A percentile compares a stretch with the other conserved stretches of the same genome.
Evolutionary conservation across 1,140 invertebrate species (phyloP).

Genomic region (Pogonomyrmex californicus): DNA sequence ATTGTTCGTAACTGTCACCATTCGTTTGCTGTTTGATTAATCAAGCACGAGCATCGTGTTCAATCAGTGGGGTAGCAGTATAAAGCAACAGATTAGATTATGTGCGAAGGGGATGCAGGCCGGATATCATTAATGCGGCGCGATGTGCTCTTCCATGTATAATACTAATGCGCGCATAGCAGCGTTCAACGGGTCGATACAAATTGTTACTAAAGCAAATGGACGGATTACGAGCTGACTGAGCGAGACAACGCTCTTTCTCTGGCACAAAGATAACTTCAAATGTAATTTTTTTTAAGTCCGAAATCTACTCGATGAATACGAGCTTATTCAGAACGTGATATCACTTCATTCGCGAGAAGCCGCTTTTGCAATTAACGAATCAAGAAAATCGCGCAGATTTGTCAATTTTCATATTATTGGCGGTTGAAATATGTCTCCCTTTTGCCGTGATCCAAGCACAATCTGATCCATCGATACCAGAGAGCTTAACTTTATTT

Average conservation of each 20-base stretch:
- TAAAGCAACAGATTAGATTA: conserved; percentile 10
- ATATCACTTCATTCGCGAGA: neutral
- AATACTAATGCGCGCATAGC: conserved; percentile 52
- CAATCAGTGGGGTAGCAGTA: neutral
- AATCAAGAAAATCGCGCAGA: neutral
- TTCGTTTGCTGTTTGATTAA: neutral
- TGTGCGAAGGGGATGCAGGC: neutral
- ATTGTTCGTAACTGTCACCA: neutral
- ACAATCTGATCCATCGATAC: neutral
- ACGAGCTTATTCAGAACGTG: neutral
- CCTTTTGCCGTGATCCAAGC: neutral
- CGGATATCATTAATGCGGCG: conserved; percentile 5
- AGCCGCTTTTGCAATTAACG: conserved; percentile 32
- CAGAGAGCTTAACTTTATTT: conserved; percentile 35
- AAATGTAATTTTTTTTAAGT: neutral
- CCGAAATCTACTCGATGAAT: conserved; percentile 45
- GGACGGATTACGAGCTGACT: conserved; percentile 72
- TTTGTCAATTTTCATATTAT: neutral
- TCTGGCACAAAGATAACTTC: neutral
- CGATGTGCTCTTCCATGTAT: conserved; percentile 29
- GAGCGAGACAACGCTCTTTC: conserved; percentile 64
- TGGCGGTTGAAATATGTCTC: neutral
- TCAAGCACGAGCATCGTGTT: neutral
- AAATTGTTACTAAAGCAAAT: conserved; percentile 77
- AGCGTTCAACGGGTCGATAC: conserved; percentile 66